Evolutionary conservation across 2,888 invertebrate genomes (phyloP), one percentile per base, ranked within the genome.

Genomic region (Autographa pulchrina): DNA sequence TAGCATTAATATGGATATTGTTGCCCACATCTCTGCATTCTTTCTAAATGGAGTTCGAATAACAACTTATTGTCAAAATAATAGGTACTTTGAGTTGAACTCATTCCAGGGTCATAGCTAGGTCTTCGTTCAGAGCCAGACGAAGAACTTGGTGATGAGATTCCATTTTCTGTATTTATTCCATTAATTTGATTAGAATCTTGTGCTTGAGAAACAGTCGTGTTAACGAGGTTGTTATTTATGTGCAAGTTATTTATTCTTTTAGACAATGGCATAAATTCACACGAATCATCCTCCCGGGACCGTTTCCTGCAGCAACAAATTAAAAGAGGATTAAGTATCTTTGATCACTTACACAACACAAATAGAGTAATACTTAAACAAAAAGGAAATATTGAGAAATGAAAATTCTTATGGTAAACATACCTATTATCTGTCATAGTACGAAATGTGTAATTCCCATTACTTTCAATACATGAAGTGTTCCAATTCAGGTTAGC

Each of bases 211-310:
- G 87, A 79, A 76, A 82, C 72, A 80, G 82, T 83, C 62, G 89
- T 80, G 79, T 83, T 91, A n/a, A 87, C 84, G 48, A 95, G 88
- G 78, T 91, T 96, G 89, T 96, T 96, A 89, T 97, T 98, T 84
- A 98, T 97, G 88, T 98, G 98, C 65, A 99, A 96, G 94, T 98
- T 98, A 91, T 98, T 98, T 85, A 99, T 98, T 88, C 98, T 96
- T 92, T 99, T 99, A 16, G 98, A 98, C 66, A 99, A 93, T 67
- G 99, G 98, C 96, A 98, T 97, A 86, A 98, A 98, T 88, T 98
- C 98, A 86, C 96, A 96, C 52, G 96, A 96, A 82, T 98, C 98
- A 87, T 98, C 98, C 88, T 97, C 97, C 73, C 98, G 96, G 64
- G 97, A 96, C 81, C 98, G 96, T 96, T 98, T 98, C 89, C 98